These are phyloP conservation scores for Ptiloglossa arizonensis DNA, from an alignment of 1,140 invertebrate species.

Conservation along the genomic window DNA sequence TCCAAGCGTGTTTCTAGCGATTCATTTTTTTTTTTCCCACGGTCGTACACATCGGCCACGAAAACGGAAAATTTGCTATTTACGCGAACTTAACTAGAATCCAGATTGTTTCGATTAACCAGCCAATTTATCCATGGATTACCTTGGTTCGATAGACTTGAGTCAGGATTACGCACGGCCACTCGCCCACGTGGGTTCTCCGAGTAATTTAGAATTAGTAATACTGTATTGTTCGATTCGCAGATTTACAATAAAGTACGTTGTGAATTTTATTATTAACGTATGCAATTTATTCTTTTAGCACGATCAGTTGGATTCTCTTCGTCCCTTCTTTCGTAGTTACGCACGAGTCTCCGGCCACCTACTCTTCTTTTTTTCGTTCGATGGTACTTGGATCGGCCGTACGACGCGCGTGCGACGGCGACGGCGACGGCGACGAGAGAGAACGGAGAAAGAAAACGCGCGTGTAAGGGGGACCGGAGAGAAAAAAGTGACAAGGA, in stretches of 20 bases:
- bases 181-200: conserved; percentile 14
- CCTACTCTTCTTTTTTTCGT: too few relatives aligned
- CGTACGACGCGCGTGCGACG: too few relatives aligned
- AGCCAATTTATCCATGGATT: background rate
- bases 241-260: conserved; percentile 69
- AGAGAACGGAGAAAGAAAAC: too few relatives aligned
- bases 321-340: background rate
- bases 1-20: background rate
- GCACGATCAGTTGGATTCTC: too few relatives aligned
- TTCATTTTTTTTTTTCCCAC: too few relatives aligned
- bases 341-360: too few relatives aligned
- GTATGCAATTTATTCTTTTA: background rate
- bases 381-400: too few relatives aligned
- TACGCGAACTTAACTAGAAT: background rate
- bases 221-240: conserved; percentile 68
- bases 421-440: too few relatives aligned
- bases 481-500: background rate
- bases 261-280: conserved; percentile 62
- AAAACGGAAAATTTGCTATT: background rate
- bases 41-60: background rate
- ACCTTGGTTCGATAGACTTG: background rate
- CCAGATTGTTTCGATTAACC: background rate
- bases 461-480: background rate
- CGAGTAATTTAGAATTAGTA: conserved; percentile 66
- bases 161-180: background rate